Conservation (phyloP, 1,140 invertebrate genomes). For the Monochamus saltuarius region DNA sequence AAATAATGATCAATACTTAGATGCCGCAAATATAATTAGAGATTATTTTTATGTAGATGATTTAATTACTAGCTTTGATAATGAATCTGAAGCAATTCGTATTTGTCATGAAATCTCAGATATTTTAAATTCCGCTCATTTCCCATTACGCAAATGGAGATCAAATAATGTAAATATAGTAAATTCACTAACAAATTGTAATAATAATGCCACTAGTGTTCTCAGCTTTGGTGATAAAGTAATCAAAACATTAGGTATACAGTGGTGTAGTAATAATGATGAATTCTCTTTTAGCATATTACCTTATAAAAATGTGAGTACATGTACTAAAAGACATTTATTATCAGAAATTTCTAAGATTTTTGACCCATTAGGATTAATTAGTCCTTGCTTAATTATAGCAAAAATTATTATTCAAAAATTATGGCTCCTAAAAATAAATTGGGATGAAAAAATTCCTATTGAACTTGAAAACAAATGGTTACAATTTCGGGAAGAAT, state of each 20-base stretch:
- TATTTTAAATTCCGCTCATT: too few species aligned
- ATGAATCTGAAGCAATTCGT: neutral
- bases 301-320: neutral
- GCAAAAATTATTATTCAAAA: constrained; percentile 41
- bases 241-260: constrained; percentile 11
- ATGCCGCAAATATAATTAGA: neutral
- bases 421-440: constrained; percentile 28
- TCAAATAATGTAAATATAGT: constrained; percentile 1
- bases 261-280: constrained; percentile 1
- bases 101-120: too few species aligned
- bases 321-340: constrained; percentile 15
- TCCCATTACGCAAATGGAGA: constrained; percentile 2
- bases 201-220: too few species aligned
- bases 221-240: too few species aligned
- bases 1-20: neutral
- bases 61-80: neutral
- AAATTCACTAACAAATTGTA: neutral
- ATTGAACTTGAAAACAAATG: constrained; percentile 10
- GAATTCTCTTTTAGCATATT: neutral
- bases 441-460: constrained; percentile 37
- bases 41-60: constrained; percentile 2
- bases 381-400: constrained; percentile 31
- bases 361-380: constrained; percentile 41
- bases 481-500: constrained; percentile 6
- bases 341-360: constrained; percentile 20